Evolutionary conservation across 2,888 invertebrate genomes (phyloP), one percentile per base, ranked within the genome.

Genomic region (Agrochola macilenta): DNA sequence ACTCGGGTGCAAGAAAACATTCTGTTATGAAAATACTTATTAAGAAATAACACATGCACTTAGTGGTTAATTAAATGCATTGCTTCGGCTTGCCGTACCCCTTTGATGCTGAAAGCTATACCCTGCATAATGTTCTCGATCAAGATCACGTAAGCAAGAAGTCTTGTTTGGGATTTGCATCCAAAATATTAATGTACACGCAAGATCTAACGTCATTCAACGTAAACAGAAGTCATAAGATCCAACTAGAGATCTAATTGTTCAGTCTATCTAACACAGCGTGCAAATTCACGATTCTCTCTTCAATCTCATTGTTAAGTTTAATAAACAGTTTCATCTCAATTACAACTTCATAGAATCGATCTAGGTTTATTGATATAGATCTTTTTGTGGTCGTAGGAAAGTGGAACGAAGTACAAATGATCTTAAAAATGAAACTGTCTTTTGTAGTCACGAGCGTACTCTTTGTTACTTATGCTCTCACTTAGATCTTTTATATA

Each of bases 341-440:
- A 74, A 81, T 76, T 69, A 64, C 71, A 61, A 73, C 43, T 85
- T 66, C n/a, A 77, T 30, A 78, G 76, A 80, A 78, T 76, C 63
- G 39, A 81, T 78, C 64, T 88, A 60, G 63, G 26, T 77, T 79
- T 86, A 76, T 69, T 78, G 79, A 86, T 83, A 73, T 69, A 75
- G 68, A 88, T 87, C 69, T 86, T 76, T 75, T 82, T 84, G 81
- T 82, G 74, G 76, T 84, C 65, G 65, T 65, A 71, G 8, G 79
- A 88, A 87, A 88, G 88, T 88, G 76, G 87, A 76, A 74, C 87
- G 30, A 81, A 80, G 73, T 82, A 78, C 74, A 75, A 81, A 79
- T 75, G 65, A 43, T 86, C 54, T 83, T 69, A 72, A 84, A 87
- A 88, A 84, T 76, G 63, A 77, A 79, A 78, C 74, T 64, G 73